Evolutionary conservation across 2,888 invertebrate species (phyloP).

Genomic region (Drosophila sordidula): DNA sequence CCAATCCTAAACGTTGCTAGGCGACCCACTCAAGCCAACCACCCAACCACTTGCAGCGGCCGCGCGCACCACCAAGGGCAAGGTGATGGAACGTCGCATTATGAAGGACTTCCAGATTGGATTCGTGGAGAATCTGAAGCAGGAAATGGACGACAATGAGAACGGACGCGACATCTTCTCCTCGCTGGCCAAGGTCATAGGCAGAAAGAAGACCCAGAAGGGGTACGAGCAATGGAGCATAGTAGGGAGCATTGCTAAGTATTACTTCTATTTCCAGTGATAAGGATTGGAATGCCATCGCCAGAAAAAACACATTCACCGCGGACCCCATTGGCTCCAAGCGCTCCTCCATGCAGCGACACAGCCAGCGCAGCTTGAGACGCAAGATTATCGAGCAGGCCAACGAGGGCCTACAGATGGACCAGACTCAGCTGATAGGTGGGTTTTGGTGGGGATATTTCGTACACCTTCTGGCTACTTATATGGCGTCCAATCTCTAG

Average conservation of each 20-base stretch:
- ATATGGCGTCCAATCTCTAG: conserved; percentile 81
- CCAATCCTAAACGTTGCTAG: conserved; percentile 24
- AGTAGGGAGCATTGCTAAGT: no score
- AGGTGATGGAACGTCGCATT: conserved; percentile 93
- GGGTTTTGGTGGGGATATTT: conserved; percentile 15
- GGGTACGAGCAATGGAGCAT: conserved; percentile 43
- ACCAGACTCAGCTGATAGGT: conserved; percentile 91
- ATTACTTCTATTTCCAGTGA: conserved; percentile 59
- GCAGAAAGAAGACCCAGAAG: conserved; percentile 86
- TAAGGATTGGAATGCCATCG: conserved; percentile 93
- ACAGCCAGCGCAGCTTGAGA: conserved; percentile 90
- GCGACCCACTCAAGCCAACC: conserved; percentile 1
- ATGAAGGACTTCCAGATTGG: conserved; percentile 96
- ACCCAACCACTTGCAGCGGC: conserved; percentile 85
- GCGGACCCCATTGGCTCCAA: conserved; percentile 93
- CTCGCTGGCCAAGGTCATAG: conserved; percentile 93
- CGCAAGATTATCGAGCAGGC: conserved; percentile 90
- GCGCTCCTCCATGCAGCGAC: conserved; percentile 88
- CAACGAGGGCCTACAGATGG: conserved; percentile 88
- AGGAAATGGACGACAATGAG: conserved; percentile 89
- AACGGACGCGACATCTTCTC: conserved; percentile 92
- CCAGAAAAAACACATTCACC: conserved; percentile 89
- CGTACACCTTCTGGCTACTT: background rate
- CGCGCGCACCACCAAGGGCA: conserved; percentile 89
- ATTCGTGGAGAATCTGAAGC: conserved; percentile 92